These are phyloP conservation scores for Aporrectodea caliginosa DNA, from an alignment of 1,140 invertebrate species.

Conservation along the genomic window DNA sequence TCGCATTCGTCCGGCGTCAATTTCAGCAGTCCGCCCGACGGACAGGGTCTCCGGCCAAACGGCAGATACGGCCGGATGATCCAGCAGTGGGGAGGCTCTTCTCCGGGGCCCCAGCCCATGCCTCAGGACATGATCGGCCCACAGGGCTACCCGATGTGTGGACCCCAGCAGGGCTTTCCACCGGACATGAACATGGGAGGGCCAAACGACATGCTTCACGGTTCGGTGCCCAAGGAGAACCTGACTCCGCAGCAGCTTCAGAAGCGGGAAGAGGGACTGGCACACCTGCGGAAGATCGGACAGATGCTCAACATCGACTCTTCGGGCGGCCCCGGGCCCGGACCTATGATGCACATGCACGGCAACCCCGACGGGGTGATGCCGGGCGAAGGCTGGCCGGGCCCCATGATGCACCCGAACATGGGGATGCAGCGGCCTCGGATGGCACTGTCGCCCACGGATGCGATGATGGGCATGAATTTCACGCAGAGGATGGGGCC, in stretches of 20 bases:
- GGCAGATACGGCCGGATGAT: not conserved
- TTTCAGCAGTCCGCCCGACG: not conserved
- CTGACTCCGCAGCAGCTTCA: slow-evolving; percentile 91
- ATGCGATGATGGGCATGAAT: not conserved
- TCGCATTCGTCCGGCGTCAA: not conserved
- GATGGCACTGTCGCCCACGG: not conserved
- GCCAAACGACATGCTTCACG: not conserved
- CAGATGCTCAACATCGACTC: slow-evolving; percentile 64
- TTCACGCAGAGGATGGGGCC: not conserved
- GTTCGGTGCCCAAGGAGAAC: slow-evolving; percentile 70
- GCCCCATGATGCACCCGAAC: not conserved
- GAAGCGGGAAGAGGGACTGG: slow-evolving; percentile 84
- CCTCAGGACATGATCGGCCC: not conserved
- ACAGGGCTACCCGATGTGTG: not conserved
- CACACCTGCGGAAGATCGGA: slow-evolving; percentile 85
- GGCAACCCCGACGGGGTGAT: not conserved
- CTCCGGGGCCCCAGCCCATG: not conserved
- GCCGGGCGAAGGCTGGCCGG: not conserved
- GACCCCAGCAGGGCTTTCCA: not conserved
- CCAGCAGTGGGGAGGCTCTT: not conserved
- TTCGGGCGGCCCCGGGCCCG: no score
- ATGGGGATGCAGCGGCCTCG: not conserved
- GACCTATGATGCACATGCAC: not conserved
- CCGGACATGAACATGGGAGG: not conserved
- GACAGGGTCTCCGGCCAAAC: not conserved